Evolutionary conservation across 2,797 vertebrate genomes (phyloP).

Genomic region (Molossus alvarezi): DNA sequence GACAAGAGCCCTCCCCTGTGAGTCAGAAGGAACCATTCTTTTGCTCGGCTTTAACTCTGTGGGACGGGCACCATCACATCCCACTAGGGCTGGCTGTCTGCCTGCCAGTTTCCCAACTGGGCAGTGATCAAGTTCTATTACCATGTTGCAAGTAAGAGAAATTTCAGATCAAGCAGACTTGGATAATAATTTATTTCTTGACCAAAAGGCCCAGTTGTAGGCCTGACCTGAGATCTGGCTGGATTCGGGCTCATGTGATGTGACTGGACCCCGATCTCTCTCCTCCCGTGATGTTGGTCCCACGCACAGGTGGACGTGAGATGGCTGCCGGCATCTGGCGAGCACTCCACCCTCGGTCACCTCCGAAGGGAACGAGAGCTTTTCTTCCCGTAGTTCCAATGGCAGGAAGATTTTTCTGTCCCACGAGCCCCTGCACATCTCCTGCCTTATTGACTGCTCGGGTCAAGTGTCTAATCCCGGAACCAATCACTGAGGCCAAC

Average conservation of each 20-base stretch:
- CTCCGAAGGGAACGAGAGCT: not conserved
- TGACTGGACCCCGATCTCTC: not conserved
- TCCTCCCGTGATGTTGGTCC: not conserved
- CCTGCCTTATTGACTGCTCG: not conserved
- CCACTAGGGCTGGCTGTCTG: not conserved
- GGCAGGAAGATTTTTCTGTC: not conserved
- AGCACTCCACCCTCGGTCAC: not conserved
- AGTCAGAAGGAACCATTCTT: not conserved
- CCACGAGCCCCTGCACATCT: not conserved
- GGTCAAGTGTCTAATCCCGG: not conserved
- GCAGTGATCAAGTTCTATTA: not conserved
- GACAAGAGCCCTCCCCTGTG: too few relatives aligned
- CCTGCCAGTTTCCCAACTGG: not conserved
- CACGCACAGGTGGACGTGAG: not conserved
- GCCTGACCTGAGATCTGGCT: not conserved
- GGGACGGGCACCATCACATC: not conserved
- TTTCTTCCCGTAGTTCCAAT: not conserved
- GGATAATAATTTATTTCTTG: not conserved
- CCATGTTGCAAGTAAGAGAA: not conserved
- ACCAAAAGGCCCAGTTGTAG: not conserved
- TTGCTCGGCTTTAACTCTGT: not conserved
- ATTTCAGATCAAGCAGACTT: not conserved
- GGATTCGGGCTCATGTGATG: not conserved
- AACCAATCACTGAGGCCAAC: not conserved
- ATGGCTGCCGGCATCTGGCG: too few relatives aligned